phyloP scores from a whole-genome alignment of 2,113 vertebrate genomes.

The Pseudonaja textilis region DNA sequence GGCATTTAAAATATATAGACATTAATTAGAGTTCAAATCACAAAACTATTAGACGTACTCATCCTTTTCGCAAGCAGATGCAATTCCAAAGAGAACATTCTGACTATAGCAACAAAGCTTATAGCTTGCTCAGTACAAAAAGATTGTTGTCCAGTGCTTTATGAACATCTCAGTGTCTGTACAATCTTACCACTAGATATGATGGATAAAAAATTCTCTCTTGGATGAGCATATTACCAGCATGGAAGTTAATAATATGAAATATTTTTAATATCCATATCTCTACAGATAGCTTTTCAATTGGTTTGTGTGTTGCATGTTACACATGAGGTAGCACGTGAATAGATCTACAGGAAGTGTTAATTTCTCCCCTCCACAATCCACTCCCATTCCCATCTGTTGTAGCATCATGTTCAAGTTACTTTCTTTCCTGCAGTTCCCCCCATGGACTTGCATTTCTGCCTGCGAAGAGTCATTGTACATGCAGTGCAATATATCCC shows the following conservation, averaged over 20 bases:
- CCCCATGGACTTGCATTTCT: slow-evolving; percentile 24
- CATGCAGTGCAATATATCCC: slow-evolving; percentile 19
- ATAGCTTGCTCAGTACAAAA: not conserved
- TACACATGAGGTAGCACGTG: not conserved
- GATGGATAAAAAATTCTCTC: not conserved
- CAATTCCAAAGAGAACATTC: not conserved
- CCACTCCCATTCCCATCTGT: slow-evolving; percentile 2
- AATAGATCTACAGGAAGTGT: not conserved
- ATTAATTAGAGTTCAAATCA: not conserved
- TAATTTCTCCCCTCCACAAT: not conserved
- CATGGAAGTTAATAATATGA: not conserved
- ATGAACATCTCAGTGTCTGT: not conserved
- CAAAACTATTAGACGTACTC: not conserved
- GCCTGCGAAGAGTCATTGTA: slow-evolving; percentile 23
- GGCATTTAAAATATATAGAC: not conserved
- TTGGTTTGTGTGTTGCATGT: not conserved
- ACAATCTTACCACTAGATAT: not conserved
- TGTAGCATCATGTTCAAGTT: not conserved
- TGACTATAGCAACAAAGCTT: not conserved
- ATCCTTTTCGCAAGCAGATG: not conserved
- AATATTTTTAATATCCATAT: not conserved
- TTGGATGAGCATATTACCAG: not conserved
- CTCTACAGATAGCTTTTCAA: not conserved
- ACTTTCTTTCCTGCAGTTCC: not conserved
- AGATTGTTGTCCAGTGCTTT: not conserved